Percentiles rank a stretch among this genome's conserved stretches.
These are phyloP conservation scores for Aegotheles bennettii DNA, from an alignment of 2,113 vertebrate genomes.

Conservation along the genomic window DNA sequence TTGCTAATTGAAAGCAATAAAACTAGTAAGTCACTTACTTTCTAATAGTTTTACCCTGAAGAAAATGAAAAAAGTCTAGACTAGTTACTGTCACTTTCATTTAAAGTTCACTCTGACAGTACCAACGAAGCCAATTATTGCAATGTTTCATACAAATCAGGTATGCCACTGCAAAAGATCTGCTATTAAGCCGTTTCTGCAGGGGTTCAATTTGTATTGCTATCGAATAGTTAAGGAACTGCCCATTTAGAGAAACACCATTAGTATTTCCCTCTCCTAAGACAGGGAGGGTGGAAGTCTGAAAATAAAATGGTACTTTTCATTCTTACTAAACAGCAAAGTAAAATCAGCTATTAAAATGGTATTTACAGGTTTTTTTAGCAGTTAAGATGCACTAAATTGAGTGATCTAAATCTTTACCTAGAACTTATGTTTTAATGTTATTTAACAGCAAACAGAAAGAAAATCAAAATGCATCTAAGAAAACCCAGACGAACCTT, in stretches of 20 bases:
- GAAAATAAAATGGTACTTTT: background rate
- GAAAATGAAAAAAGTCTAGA: background rate
- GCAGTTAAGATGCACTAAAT: background rate
- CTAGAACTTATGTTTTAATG: background rate
- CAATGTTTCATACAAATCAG: background rate
- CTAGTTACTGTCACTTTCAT: conserved; percentile 19
- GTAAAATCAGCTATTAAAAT: background rate
- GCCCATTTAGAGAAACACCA: background rate
- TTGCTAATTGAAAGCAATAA: conserved; percentile 30
- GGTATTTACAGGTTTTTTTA: background rate
- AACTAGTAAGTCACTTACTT: conserved; percentile 15
- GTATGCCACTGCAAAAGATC: background rate
- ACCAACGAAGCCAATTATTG: background rate
- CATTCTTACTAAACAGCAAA: background rate
- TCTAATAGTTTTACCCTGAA: conserved; percentile 1
- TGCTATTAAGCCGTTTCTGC: background rate
- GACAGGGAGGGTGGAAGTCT: background rate
- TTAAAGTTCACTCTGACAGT: background rate
- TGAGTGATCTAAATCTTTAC: background rate
- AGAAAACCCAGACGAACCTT: background rate
- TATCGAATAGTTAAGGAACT: background rate
- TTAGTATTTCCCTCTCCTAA: background rate
- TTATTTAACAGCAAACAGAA: background rate
- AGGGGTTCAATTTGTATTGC: background rate
- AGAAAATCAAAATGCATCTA: background rate